Conservation (phyloP, 2,888 invertebrate genomes). For the Amitus sp. region DNA sequence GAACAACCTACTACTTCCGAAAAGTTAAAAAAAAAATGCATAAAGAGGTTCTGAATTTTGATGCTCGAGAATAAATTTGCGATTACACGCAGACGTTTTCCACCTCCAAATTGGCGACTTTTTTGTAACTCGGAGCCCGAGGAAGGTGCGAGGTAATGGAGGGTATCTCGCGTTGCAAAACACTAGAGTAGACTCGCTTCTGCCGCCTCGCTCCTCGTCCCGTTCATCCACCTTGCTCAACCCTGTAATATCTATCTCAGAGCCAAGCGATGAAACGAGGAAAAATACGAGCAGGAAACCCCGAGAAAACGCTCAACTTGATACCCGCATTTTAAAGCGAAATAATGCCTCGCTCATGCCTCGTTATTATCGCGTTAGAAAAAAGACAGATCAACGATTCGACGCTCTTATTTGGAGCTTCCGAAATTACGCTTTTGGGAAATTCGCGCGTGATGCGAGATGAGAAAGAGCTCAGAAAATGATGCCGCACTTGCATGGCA, state of each 20-base stretch:
- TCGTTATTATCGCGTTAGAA: constrained; percentile 10
- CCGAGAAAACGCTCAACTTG: constrained; percentile 42
- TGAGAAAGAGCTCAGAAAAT: constrained; percentile 48
- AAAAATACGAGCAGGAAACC: constrained; percentile 40
- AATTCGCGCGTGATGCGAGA: constrained; percentile 13
- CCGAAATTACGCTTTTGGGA: too few relatives aligned
- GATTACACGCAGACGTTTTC: constrained; percentile 34
- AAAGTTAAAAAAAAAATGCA: too few relatives aligned
- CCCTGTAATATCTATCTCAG: constrained; percentile 56
- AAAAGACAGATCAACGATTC: too few relatives aligned
- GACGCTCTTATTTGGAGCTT: too few relatives aligned
- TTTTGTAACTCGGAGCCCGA: constrained; percentile 26
- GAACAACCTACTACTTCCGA: too few relatives aligned
- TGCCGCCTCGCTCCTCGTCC: constrained; percentile 39
- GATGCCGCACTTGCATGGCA: constrained; percentile 56
- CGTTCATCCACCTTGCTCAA: constrained; percentile 35
- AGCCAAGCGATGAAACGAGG: constrained; percentile 41
- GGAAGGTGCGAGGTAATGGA: constrained; percentile 53
- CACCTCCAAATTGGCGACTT: constrained; percentile 36
- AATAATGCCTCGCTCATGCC: constrained; percentile 21
- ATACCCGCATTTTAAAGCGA: constrained; percentile 40
- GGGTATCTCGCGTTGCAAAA: constrained; percentile 63
- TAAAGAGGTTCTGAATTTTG: too few relatives aligned
- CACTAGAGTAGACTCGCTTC: constrained; percentile 49
- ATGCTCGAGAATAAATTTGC: constrained; percentile 25